Base-by-base conservation (phyloP, 2,113 vertebrate genomes). In the Stigmatopora argus region DNA sequence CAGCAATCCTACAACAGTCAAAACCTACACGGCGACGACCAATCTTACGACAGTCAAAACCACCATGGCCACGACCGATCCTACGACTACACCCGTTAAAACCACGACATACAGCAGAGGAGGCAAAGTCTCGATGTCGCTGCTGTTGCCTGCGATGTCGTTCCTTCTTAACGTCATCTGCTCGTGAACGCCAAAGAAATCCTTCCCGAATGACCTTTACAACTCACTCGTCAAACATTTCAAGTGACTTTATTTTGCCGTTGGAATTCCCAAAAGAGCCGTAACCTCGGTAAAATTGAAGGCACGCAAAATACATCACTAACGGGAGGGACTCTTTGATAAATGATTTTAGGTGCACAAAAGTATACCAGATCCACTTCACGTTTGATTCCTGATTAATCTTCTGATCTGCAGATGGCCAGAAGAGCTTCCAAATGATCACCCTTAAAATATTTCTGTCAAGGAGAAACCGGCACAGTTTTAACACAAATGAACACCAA, bases 331-430 rank as follows among this genome's bases (percentile, higher is more conserved):
- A n/a, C n/a, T n/a, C n/a, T n/a, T n/a, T 31, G 26, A 31, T 31
- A 31, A n/a, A n/a, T n/a, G n/a, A n/a, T n/a, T n/a, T n/a, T n/a
- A n/a, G n/a, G n/a, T n/a, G n/a, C n/a, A n/a, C n/a, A n/a, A n/a
- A n/a, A n/a, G n/a, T 23, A 34, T 14, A 11, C 35, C 46, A 55
- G 34, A 15, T 23, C 26, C 5, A 8, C 55, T 65, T n/a, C 51
- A 51, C 64, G 1, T 53, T 38, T 31, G 57, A 10, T 6, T 26
- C 34, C n/a, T 21, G 35, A 34, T 79, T 68, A 90, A 59, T 91
- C 89, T 71, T 91, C 89, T 35, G 89, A 83, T 17, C 86, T 80
- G 47, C 90, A 91, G 58, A 90, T 58, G 67, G 83, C 83, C 70
- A 88, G 66, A 68, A 90, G 71, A 68, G 85, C 89, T 51, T 81